Evolutionary conservation across 2,797 vertebrate genomes (phyloP), one percentile per base, ranked within the genome.

Genomic region (Melopsittacus undulatus): DNA sequence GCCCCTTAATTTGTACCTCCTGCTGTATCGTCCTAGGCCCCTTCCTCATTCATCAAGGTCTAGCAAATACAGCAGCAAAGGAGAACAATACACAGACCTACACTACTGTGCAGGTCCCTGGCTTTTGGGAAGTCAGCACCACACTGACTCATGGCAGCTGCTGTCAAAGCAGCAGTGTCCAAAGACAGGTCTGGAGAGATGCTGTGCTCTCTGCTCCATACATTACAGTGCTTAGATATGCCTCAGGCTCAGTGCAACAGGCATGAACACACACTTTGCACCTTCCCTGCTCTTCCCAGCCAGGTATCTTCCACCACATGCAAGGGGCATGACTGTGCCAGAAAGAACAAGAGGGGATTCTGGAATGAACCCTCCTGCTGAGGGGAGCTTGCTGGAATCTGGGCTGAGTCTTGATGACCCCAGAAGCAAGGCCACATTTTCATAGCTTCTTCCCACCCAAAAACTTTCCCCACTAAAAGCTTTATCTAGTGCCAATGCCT

Each of bases 281-380:
- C 57, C n/a, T 74, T 77, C 42, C 62, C 51, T 36, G 51, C 29
- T 63, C 75, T 30, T n/a, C 42, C 57, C 45, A 59, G 52, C 24
- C 43, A 12, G 49, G 46, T 38, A 57, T 6, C 51, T 22, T n/a
- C 22, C 10, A 6, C 23, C 0, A 1, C 48, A 24, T 0, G 3
- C 1, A 1, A 80, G 18, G 23, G 46, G 54, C 43, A 49, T 2
- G 15, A 38, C 40, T 19, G 34, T 51, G 49, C 40, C 49, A 62
- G 16, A 69, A n/a, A 49, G 9, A 26, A 52, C 49, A 12, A 26
- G 12, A 45, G 49, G 10, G 22, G 23, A 22, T 18, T 56, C 16
- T 42, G 76, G 46, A 2, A 38, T 59, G 23, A 49, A 10, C 4
- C 23, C 12, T 9, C 17, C n/a, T n/a, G 7, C 1, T 49, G 32